phyloP scores from a whole-genome alignment of 2,797 vertebrate species.

The Clarias platycephalus region DNA sequence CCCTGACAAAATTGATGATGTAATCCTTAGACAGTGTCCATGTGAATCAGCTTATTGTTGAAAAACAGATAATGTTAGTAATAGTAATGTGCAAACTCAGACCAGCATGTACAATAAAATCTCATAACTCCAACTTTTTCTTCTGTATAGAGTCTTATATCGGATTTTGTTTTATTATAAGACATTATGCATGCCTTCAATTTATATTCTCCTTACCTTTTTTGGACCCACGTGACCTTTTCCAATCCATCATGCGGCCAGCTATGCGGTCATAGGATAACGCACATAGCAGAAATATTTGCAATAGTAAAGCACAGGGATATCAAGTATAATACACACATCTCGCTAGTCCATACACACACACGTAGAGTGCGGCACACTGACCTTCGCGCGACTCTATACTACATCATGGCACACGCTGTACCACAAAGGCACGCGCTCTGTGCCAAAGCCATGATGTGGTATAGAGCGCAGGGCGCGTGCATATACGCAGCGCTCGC shows the following conservation, averaged over 20 bases:
- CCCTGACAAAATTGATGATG: not conserved
- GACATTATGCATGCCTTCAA: not conserved
- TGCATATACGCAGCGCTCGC: too few species aligned
- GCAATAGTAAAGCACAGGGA: not conserved
- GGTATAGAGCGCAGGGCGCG: too few species aligned
- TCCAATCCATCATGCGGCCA: conserved; percentile 1
- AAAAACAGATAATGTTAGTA: not conserved
- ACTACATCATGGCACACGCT: not conserved
- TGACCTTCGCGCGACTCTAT: not conserved
- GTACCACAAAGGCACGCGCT: too few species aligned
- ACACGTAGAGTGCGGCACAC: not conserved
- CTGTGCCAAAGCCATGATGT: too few species aligned
- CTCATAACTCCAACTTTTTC: not conserved
- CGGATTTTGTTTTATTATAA: not conserved
- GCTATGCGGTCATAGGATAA: not conserved
- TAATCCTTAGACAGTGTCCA: not conserved
- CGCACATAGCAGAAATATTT: not conserved
- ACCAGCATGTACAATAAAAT: not conserved
- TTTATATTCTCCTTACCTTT: not conserved
- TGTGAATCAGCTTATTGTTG: not conserved
- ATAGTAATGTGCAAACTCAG: not conserved
- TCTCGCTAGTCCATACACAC: too few species aligned
- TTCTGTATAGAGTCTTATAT: not conserved
- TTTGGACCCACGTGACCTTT: conserved; percentile 4
- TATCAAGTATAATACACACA: not conserved